phyloP scores from a whole-genome alignment of 2,888 invertebrate species.

The Orthosia incerta region DNA sequence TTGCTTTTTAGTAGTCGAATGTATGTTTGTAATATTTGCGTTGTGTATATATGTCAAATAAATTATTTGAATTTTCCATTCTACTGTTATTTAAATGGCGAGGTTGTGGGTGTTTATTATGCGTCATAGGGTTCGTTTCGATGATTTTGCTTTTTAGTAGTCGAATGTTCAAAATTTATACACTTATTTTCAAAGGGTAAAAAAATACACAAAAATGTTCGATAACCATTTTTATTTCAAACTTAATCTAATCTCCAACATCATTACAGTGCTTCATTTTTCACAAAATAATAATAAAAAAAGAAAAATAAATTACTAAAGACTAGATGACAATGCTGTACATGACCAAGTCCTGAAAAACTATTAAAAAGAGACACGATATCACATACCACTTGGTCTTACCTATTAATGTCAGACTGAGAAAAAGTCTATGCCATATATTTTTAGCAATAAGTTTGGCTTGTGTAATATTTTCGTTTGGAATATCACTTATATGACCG shows the following conservation, averaged over 20 bases:
- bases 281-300: conserved; percentile 68
- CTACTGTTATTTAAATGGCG: too few species aligned
- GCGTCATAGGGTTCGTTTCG: too few species aligned
- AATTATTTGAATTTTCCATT: too few species aligned
- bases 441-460: background rate
- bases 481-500: background rate
- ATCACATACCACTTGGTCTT: conserved; percentile 75
- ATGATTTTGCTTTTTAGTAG: too few species aligned
- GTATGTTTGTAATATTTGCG: too few species aligned
- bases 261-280: conserved; percentile 76
- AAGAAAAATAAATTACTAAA: conserved; percentile 86
- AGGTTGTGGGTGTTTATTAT: too few species aligned
- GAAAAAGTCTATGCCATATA: conserved; percentile 4
- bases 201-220: conserved; percentile 67
- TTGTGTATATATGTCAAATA: too few species aligned
- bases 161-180: too few species aligned
- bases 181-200: background rate
- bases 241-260: conserved; percentile 87
- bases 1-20: too few species aligned
- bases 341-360: conserved; percentile 76
- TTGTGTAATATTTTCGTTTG: background rate
- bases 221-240: conserved; percentile 87
- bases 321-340: conserved; percentile 87
- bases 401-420: conserved; percentile 60
- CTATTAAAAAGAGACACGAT: conserved; percentile 68